Evolutionary conservation across 2,113 vertebrate species (phyloP), one percentile per base, ranked within the genome.

Genomic region (Bambusicola thoracicus): DNA sequence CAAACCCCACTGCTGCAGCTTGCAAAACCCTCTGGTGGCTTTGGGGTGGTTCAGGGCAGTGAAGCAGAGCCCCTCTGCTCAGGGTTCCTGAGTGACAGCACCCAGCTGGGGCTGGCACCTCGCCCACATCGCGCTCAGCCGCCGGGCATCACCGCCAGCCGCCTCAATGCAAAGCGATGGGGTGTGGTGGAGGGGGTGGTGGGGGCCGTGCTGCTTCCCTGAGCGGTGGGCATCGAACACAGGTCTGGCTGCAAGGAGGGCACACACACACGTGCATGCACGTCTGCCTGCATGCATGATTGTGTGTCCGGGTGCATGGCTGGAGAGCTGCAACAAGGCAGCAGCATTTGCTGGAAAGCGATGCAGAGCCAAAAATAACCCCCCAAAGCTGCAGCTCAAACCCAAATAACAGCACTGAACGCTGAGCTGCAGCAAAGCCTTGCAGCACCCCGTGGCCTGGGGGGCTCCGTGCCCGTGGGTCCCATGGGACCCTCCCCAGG

Each of bases 321-420:
- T 43, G 84, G 55, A 82, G 80, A 41, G 83, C 0, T 13, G 75
- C 19, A 4, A 4, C 0, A 21, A 87, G 85, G 90, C 10, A 3
- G 85, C 62, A 6, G 84, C 30, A 3, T 58, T 46, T 25, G 82
- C 79, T 68, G 92, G 72, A 83, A 58, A 90, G 76, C 69, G 92
- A 88, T 94, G 91, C 94, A 94, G 95, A 95, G 89, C 91, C 92
- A 93, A 95, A 95, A 96, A 95, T 92, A 95, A 90, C 75, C 73
- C 93, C 93, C 90, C 30, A 0, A 30, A 49, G 86, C 93, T 85
- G 89, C 19, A 0, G 80, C 91, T 94, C 68, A 32, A 83, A 44
- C 82, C 83, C 83, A 36, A 85, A 76, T 51, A 65, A 48, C 2
- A 19, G 48, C 1, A 19, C 12, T 6, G 38, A 84, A 75, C 1